Evolutionary conservation across 2,113 vertebrate species (phyloP).

Genomic region (Coryphaenoides rupestris): DNA sequence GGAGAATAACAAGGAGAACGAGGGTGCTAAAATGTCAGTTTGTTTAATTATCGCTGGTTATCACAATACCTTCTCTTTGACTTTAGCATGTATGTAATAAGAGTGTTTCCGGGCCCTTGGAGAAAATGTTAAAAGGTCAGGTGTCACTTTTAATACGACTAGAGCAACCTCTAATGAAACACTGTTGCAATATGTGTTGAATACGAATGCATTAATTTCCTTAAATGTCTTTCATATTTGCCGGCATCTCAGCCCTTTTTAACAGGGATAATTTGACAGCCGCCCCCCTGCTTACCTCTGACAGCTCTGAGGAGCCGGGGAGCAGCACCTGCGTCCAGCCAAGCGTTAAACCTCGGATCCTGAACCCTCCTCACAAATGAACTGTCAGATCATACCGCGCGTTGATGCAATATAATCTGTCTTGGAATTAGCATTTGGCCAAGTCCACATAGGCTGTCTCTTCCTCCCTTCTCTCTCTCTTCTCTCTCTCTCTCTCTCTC

Average conservation of each 20-base stretch:
- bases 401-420: conserved; percentile 99
- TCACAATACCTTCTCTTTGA: conserved; percentile 79
- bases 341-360: conserved; percentile 87
- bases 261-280: conserved; percentile 86
- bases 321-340: conserved; percentile 88
- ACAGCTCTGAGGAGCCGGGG: conserved; percentile 77
- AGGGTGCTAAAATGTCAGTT: conserved; percentile 64
- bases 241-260: conserved; percentile 70
- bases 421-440: conserved; percentile 95
- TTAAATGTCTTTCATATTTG: conserved; percentile 80
- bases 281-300: conserved; percentile 76
- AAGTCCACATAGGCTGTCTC: conserved; percentile 79
- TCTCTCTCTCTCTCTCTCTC: background rate
- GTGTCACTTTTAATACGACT: conserved; percentile 80
- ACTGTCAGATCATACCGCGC: conserved; percentile 99
- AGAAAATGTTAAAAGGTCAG: conserved; percentile 83
- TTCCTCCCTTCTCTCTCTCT: conserved; percentile 10
- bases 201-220: conserved; percentile 83
- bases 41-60: conserved; percentile 80
- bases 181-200: conserved; percentile 79
- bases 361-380: conserved; percentile 96
- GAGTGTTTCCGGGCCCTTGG: conserved; percentile 66
- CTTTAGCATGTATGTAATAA: conserved; percentile 77
- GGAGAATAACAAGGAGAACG: conserved; percentile 38
- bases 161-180: conserved; percentile 76